phyloP scores from a whole-genome alignment of 1,140 invertebrate genomes.

The Drosophila arizonae region DNA sequence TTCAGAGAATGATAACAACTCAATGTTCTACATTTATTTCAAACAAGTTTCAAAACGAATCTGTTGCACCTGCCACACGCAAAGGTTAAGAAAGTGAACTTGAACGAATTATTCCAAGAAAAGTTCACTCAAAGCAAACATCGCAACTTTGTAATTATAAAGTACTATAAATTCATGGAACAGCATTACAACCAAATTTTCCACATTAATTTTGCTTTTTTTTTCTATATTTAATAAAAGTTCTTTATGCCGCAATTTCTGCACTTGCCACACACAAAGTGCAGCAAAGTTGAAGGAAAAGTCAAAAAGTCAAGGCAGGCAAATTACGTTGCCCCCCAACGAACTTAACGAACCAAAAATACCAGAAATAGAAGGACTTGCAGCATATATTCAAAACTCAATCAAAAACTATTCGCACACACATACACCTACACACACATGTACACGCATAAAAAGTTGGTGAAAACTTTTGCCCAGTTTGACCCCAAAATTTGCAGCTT shows the following conservation, averaged over 20 bases:
- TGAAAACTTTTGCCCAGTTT: constrained; percentile 58
- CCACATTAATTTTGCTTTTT: background rate
- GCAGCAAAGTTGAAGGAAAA: constrained; percentile 7
- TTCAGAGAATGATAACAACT: too few relatives aligned
- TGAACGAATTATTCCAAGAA: too few relatives aligned
- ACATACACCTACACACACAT: constrained; percentile 48
- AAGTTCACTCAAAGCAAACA: too few relatives aligned
- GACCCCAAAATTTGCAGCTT: constrained; percentile 31
- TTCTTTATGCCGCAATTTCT: constrained; percentile 5
- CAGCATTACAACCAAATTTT: background rate
- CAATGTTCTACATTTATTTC: too few relatives aligned
- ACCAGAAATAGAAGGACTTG: constrained; percentile 14
- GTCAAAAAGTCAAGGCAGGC: constrained; percentile 29
- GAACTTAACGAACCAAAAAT: constrained; percentile 37
- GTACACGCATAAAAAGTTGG: constrained; percentile 49
- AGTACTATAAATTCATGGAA: background rate
- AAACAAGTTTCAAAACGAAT: too few relatives aligned
- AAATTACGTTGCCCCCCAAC: constrained; percentile 38
- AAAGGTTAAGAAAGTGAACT: too few relatives aligned
- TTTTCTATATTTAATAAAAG: background rate
- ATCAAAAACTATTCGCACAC: constrained; percentile 72
- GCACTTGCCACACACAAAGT: constrained; percentile 3
- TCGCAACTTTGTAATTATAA: background rate
- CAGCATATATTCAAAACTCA: constrained; percentile 48
- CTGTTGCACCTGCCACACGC: too few relatives aligned